phyloP scores from a whole-genome alignment of 2,113 vertebrate species.

The Ursus arctos region DNA sequence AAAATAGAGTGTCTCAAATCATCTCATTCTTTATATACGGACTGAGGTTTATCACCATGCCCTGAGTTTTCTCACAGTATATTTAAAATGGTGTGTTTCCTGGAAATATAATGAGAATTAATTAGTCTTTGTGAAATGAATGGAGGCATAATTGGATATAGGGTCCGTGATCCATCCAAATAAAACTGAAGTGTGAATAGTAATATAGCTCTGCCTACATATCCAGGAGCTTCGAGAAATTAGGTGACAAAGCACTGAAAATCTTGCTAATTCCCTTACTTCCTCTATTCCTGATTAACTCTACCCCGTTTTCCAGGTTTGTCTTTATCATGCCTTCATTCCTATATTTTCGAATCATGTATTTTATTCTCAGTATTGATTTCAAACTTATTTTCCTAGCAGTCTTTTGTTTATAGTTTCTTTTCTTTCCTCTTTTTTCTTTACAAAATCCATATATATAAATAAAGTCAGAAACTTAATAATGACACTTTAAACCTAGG shows the following conservation, averaged over 20 bases:
- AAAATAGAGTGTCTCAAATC: neutral
- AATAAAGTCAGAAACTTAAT: neutral
- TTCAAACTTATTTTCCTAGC: neutral
- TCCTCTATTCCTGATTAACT: neutral
- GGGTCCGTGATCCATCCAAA: neutral
- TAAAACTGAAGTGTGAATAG: neutral
- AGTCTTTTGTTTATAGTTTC: neutral
- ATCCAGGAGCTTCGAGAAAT: neutral
- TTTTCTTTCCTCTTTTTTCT: neutral
- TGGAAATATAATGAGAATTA: slow-evolving; percentile 20
- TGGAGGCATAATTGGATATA: neutral
- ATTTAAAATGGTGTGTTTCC: neutral
- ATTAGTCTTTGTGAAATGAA: slow-evolving; percentile 20
- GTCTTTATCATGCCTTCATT: neutral
- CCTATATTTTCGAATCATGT: neutral
- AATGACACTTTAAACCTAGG: neutral
- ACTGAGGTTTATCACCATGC: neutral
- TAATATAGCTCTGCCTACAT: neutral
- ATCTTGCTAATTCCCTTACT: neutral
- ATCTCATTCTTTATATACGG: neutral
- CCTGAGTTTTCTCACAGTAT: neutral
- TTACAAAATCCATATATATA: neutral
- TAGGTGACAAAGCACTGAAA: neutral
- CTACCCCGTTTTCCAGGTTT: neutral
- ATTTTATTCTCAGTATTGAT: neutral